Evolutionary conservation across 1,140 invertebrate genomes (phyloP).

Genomic region (Elysia chlorotica): DNA sequence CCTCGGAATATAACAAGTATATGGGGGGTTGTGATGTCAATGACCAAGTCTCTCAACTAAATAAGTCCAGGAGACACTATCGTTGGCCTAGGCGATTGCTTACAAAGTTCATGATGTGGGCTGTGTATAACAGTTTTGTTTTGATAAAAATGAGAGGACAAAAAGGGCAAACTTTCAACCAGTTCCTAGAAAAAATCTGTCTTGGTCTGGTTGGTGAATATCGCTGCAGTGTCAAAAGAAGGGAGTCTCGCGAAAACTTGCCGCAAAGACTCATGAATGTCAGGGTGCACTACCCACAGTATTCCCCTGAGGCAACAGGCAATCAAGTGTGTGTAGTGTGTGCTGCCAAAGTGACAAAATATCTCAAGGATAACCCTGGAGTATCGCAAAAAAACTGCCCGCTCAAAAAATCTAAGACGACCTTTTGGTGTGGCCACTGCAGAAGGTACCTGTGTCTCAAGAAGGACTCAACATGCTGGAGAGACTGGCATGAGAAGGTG

Average conservation of each 20-base stretch:
- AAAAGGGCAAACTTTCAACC: background rate
- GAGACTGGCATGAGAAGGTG: conserved; percentile 21
- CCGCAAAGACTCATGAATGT: too few species aligned
- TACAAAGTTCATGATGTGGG: background rate
- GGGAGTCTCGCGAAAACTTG: too few species aligned
- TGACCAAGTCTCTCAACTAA: background rate
- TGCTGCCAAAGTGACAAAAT: too few species aligned
- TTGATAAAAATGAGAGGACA: background rate
- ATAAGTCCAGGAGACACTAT: background rate
- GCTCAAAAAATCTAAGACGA: background rate
- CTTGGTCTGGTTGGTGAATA: background rate
- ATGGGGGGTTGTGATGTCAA: background rate
- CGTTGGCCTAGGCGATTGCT: background rate
- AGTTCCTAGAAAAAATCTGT: background rate
- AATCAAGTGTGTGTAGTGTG: too few species aligned
- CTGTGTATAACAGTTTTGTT: background rate
- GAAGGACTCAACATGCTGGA: conserved; percentile 16
- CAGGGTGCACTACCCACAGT: too few species aligned
- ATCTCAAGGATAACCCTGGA: too few species aligned
- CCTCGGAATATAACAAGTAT: background rate
- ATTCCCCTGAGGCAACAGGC: too few species aligned
- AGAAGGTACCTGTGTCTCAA: background rate
- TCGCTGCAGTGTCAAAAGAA: too few species aligned
- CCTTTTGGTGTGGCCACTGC: background rate
- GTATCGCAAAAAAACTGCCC: too few species aligned